Percentiles rank a stretch among this genome's conserved stretches.
Conservation (phyloP, 2,797 vertebrate species). For the Bradypodion ventrale region DNA sequence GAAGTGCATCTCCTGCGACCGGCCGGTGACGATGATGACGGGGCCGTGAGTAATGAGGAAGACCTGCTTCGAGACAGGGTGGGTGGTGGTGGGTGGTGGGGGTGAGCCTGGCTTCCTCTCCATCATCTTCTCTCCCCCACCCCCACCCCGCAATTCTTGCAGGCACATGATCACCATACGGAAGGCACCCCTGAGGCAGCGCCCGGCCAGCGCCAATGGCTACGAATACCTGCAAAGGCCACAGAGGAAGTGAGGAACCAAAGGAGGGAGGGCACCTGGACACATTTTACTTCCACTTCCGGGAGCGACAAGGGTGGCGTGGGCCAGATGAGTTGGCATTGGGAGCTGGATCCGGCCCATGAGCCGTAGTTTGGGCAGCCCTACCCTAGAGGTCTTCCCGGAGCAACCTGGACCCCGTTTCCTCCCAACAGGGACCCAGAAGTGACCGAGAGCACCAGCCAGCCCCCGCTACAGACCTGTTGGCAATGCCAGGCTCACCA, state of each 20-base stretch:
- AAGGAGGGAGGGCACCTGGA: not conserved
- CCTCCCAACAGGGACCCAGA: constrained; percentile 58
- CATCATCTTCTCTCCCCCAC: fast-evolving
- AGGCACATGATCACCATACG: constrained; percentile 68
- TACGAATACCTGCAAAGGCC: constrained; percentile 40
- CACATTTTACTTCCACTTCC: too few relatives aligned
- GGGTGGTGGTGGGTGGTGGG: not conserved
- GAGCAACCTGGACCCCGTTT: too few relatives aligned
- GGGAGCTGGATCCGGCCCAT: too few relatives aligned
- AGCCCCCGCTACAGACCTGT: not conserved
- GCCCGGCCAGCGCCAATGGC: constrained; percentile 40
- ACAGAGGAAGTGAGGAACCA: constrained; percentile 46
- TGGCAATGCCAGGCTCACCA: constrained; percentile 47
- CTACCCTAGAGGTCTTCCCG: too few relatives aligned
- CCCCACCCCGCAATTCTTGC: constrained; percentile 8
- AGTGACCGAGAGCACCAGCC: fast-evolving
- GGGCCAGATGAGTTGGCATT: too few relatives aligned
- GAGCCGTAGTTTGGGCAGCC: too few relatives aligned
- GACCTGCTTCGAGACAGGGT: not conserved
- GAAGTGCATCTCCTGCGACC: constrained; percentile 74
- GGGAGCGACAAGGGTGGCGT: too few relatives aligned
- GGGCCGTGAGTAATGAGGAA: constrained; percentile 64
- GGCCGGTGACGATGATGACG: constrained; percentile 53
- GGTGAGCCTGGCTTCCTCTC: too few relatives aligned
- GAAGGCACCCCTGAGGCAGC: constrained; percentile 16